Conservation (phyloP, 2,888 invertebrate genomes). For the Diaperis boleti region DNA sequence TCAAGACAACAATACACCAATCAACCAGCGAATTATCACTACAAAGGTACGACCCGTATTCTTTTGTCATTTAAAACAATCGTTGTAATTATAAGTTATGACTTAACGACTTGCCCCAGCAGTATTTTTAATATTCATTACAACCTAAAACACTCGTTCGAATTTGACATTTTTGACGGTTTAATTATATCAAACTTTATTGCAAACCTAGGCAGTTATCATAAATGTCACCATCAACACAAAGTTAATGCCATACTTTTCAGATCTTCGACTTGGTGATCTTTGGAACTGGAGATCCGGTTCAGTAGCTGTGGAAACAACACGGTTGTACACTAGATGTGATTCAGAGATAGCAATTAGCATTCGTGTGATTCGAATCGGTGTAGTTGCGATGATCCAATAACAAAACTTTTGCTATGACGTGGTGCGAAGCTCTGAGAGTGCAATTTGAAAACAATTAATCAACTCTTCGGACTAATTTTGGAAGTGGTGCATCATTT, state of each 20-base stretch:
- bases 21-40: neutral
- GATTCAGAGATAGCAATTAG: constrained; percentile 10
- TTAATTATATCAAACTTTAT: neutral
- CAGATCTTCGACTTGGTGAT: neutral
- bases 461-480: constrained; percentile 1
- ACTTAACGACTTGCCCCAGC: too few relatives aligned
- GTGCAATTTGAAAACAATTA: constrained; percentile 15
- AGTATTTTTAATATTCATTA: too few relatives aligned
- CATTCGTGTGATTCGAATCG: constrained; percentile 3
- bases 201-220: too few relatives aligned
- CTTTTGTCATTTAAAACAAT: too few relatives aligned
- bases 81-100: too few relatives aligned
- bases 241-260: too few relatives aligned
- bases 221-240: too few relatives aligned
- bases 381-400: neutral
- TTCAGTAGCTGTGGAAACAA: constrained; percentile 4
- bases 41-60: too few relatives aligned
- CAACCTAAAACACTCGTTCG: too few relatives aligned
- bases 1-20: neutral
- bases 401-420: constrained; percentile 4
- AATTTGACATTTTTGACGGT: too few relatives aligned
- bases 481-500: neutral
- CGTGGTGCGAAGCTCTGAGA: constrained; percentile 10
- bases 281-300: constrained; percentile 8
- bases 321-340: constrained; percentile 1